Percentiles rank a stretch among this genome's conserved stretches.
These are phyloP conservation scores for Xenopus tropicalis DNA, from an alignment of 2,113 vertebrate species.

Conservation along the genomic window UCB_Xtro_10.0 CM004444.2:145028001-145028500, in stretches of 20 bases:
- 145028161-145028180: slow-evolving; percentile 73
- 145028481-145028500: too few species aligned
- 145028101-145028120: not conserved
- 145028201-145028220: slow-evolving; percentile 89
- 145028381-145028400: too few species aligned
- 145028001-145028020: slow-evolving; percentile 82
- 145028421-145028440: too few species aligned
- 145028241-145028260: slow-evolving; percentile 77
- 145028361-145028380: too few species aligned
- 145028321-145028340: too few species aligned
- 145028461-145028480: too few species aligned
- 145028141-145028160: too few species aligned
- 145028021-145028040: slow-evolving; percentile 82
- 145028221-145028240: slow-evolving; percentile 89
- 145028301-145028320: not conserved
- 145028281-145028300: not conserved
- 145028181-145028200: slow-evolving; percentile 86
- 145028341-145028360: too few species aligned
- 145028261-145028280: slow-evolving; percentile 65
- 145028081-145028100: not conserved
- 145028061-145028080: slow-evolving; percentile 79
- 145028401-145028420: too few species aligned
- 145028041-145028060: slow-evolving; percentile 74
- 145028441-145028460: too few species aligned
- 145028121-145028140: not conserved